Percentiles rank a stretch among this genome's conserved stretches.
phyloP scores from a whole-genome alignment of 2,888 invertebrate genomes.

The Argynnis bischoffii region DNA sequence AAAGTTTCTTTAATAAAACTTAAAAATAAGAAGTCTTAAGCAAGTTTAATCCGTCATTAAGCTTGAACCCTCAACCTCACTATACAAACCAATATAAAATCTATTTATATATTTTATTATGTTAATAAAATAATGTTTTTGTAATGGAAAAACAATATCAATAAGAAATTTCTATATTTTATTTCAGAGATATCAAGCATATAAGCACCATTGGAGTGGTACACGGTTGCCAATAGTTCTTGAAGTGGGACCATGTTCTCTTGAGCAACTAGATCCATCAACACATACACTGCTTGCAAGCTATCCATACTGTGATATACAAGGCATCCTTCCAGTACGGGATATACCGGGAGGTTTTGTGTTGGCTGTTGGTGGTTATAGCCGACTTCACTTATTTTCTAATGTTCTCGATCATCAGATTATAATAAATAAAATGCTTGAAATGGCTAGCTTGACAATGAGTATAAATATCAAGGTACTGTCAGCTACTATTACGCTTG shows the following conservation, averaged over 20 bases:
- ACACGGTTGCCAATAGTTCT: constrained; percentile 92
- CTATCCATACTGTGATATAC: constrained; percentile 74
- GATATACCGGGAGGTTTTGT: constrained; percentile 97
- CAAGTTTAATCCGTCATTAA: no score
- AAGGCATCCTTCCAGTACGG: constrained; percentile 85
- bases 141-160: neutral
- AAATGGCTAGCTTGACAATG: constrained; percentile 90
- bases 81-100: no score
- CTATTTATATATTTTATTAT: neutral
- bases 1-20: no score
- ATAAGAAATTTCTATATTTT: neutral
- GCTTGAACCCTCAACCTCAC: no score
- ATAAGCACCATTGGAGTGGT: constrained; percentile 98
- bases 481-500: constrained; percentile 90
- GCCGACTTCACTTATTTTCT: constrained; percentile 95
- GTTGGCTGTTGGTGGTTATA: constrained; percentile 94
- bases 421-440: constrained; percentile 92
- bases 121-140: no score
- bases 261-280: constrained; percentile 95
- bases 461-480: constrained; percentile 92
- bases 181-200: constrained; percentile 90
- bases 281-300: constrained; percentile 90
- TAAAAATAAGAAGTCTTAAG: no score
- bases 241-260: constrained; percentile 94
- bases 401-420: constrained; percentile 90